Base-by-base conservation (phyloP, 92 coral and sea anemone genomes). In the Muricea muricata region DNA sequence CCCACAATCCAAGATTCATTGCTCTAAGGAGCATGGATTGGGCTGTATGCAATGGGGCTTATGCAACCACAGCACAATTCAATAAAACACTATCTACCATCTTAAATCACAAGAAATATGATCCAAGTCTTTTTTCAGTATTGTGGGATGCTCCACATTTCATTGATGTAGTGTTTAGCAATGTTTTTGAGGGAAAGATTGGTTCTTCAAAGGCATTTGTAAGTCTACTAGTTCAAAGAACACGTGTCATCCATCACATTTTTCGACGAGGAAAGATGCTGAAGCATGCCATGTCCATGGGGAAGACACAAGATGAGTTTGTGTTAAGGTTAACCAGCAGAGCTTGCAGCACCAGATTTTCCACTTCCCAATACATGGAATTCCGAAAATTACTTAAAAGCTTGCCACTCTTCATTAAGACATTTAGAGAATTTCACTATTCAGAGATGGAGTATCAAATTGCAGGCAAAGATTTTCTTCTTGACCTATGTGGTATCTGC, bases 21-120 rank as follows among this genome's bases (percentile, higher is more conserved):
- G 20, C 60, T 74, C 41, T 12, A 47, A n/a, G 61, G 80, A 74
- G 80, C 80, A 18, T 74, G 80, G 80, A 74, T 74, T 37, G 80
- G 80, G 45, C 79, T 73, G 79, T 73, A 29, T 73, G 79, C 45
- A 33, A 73, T 30, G 79, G 79, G n/a, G 65, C 80, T 74, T 74
- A 74, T 50, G 80, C 58, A 46, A 74, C 80, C 48, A 65, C 80
- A 20, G 11, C 80, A 25, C 63, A 74, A 32, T 74, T 74, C 31
- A 54, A 74, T 23, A 50, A 28, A 6, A 74, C 80, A 54, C 80
- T 74, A 15, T 7, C 63, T 40, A 45, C 80, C 32, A 9, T 74
- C 25, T 74, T 74, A 54, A 33, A 74, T 46, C 60, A 74, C 35
- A 29, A 74, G 20, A 74, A 74, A 47, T 74, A 74, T 26, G 80